Evolutionary conservation across 2,888 invertebrate genomes (phyloP).

Genomic region (Xestia ashworthii): DNA sequence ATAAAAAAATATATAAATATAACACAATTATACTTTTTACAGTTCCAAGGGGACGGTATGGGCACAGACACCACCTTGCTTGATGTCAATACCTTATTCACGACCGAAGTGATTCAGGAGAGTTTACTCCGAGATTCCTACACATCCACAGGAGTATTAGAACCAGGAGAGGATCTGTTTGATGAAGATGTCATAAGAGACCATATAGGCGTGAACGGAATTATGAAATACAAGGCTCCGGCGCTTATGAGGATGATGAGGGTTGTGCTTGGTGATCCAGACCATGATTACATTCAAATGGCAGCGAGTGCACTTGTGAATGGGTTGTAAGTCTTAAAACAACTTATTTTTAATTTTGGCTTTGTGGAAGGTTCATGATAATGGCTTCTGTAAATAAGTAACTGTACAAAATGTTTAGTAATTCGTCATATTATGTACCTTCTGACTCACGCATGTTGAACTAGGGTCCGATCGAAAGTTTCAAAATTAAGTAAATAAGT

Average conservation of each 20-base stretch:
- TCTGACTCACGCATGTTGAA: too few relatives aligned
- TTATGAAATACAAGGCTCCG: constrained; percentile 81
- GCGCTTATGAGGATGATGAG: constrained; percentile 81
- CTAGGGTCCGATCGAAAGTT: too few relatives aligned
- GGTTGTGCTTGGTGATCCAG: constrained; percentile 70
- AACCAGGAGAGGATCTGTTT: constrained; percentile 71
- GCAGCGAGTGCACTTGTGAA: constrained; percentile 75
- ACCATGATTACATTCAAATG: constrained; percentile 75
- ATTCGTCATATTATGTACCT: too few relatives aligned
- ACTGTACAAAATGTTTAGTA: too few relatives aligned
- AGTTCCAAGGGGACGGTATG: constrained; percentile 74
- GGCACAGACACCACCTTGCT: constrained; percentile 70
- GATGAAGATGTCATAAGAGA: constrained; percentile 75
- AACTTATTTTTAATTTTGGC: not conserved
- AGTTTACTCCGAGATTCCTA: constrained; percentile 80
- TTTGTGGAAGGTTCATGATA: too few relatives aligned
- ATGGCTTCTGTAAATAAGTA: too few relatives aligned
- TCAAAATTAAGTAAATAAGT: too few relatives aligned
- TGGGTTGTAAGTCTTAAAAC: constrained; percentile 70
- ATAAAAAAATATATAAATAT: too few relatives aligned
- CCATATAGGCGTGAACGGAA: constrained; percentile 70
- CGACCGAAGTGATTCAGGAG: constrained; percentile 84
- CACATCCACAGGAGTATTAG: constrained; percentile 67
- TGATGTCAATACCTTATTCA: constrained; percentile 82
- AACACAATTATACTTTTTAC: too few relatives aligned